Evolutionary conservation across 2,888 invertebrate genomes (phyloP).

Genomic region (Apantesis nais): DNA sequence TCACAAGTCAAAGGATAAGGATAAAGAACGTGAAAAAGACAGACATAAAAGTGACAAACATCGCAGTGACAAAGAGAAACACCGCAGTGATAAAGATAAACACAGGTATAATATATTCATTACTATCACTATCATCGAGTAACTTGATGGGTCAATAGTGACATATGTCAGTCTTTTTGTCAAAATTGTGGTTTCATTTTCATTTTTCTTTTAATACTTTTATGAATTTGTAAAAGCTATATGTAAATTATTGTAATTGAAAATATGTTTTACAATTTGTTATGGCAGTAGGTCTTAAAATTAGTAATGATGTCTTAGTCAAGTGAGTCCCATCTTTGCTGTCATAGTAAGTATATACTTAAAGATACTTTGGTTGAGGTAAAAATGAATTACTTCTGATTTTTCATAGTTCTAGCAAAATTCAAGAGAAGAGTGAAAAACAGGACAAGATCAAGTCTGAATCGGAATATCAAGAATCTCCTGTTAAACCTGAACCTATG

Average conservation of each 20-base stretch:
- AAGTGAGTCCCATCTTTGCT: not conserved
- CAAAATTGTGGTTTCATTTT: not conserved
- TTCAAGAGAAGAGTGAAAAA: conserved; percentile 71
- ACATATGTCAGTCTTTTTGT: conserved; percentile 11
- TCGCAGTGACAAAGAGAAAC: conserved; percentile 25
- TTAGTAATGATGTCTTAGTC: not conserved
- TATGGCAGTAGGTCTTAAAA: not conserved
- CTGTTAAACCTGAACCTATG: conserved; percentile 76
- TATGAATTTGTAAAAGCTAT: not conserved
- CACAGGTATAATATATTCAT: conserved; percentile 70
- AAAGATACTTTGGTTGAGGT: not conserved
- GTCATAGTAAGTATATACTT: not conserved
- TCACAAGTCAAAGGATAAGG: conserved; percentile 52
- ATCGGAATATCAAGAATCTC: conserved; percentile 59
- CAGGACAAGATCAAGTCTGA: conserved; percentile 68
- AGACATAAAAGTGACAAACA: conserved; percentile 78
- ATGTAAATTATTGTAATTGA: not conserved
- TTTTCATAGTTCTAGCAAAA: conserved; percentile 66
- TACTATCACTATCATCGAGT: not conserved
- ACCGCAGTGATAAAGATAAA: conserved; percentile 82
- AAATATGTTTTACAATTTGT: not conserved
- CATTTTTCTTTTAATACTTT: not conserved
- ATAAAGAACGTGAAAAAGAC: conserved; percentile 69
- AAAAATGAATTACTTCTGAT: not conserved
- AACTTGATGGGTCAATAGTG: conserved; percentile 1